Evolutionary conservation across 2,797 vertebrate species (phyloP), one percentile per base, ranked within the genome.

Genomic region (Acrossocheilus wenchowensis): DNA sequence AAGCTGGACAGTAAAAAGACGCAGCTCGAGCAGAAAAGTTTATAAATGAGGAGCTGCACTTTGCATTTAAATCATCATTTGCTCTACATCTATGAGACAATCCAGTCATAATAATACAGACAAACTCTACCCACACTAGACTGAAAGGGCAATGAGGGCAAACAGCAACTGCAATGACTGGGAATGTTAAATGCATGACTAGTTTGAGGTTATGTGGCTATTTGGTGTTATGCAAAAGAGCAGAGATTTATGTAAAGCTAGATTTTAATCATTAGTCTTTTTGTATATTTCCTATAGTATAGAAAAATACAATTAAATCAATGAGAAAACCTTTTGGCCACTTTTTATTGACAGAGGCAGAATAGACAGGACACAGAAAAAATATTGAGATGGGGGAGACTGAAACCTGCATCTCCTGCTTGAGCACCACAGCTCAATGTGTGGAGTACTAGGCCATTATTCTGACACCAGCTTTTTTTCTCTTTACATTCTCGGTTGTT

Each of bases 61-160:
- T 64, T 64, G 73, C 45, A 41, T 77, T 41, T 68, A 78, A 43
- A 79, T 39, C 60, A 84, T 74, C 34, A 36, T 39, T 26, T 75
- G 23, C 9, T 36, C 34, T 75, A 45, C 36, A 71, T 45, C 5
- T 85, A 50, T 79, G 83, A 80, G 74, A 80, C 41, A 71, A 30
- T 14, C 21, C 36, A 50, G 78, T 74, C 79, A 48, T 79, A 83
- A 48, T 48, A 41, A 60, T 34, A 80, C 39, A 34, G 64, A 81
- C 80, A 60, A 30, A 11, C 71, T 77, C 54, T 66, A 45, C 84
- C 86, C 36, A 84, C 84, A 21, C 17, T n/a, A 17, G 0, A 78
- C 77, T 84, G 54, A 17, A 45, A 82, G 48, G 69, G 15, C 62
- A 81, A 57, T 78, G 36, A 19, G 84, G 72, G 73, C 17, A 75